A percentile compares a stretch with the other conserved stretches of the same genome.
Evolutionary conservation across 2,888 invertebrate genomes (phyloP).

Genomic region (Torymus tubicola): DNA sequence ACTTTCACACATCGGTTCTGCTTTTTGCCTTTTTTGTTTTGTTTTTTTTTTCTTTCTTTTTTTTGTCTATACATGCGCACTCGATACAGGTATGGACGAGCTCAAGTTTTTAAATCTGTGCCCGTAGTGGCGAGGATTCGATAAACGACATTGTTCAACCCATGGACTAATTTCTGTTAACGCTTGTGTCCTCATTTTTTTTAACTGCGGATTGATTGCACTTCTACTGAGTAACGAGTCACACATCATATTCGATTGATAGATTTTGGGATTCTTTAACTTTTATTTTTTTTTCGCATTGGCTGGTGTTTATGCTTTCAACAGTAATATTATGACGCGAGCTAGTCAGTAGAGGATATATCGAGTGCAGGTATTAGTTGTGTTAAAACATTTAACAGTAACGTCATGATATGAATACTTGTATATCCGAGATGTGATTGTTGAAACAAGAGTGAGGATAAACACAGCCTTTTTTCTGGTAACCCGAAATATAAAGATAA

Average conservation of each 20-base stretch:
- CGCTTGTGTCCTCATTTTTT: conserved; percentile 21
- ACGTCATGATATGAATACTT: conserved; percentile 3
- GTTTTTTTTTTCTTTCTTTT: conserved; percentile 34
- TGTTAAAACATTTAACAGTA: conserved; percentile 50
- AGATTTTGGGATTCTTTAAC: conserved; percentile 2
- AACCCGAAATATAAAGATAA: conserved; percentile 24
- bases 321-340: too few relatives aligned
- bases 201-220: conserved; percentile 22
- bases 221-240: conserved; percentile 51
- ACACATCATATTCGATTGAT: conserved; percentile 28
- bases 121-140: neutral
- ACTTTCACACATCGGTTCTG: conserved; percentile 43
- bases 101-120: too few relatives aligned
- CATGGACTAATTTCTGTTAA: conserved; percentile 15
- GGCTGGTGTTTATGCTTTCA: conserved; percentile 33
- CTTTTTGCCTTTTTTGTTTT: conserved; percentile 29
- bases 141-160: conserved; percentile 16
- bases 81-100: conserved; percentile 1
- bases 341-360: neutral
- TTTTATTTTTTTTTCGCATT: conserved; percentile 12
- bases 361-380: conserved; percentile 27
- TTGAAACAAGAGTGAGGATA: conserved; percentile 33
- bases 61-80: conserved; percentile 27
- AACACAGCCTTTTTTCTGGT: conserved; percentile 53
- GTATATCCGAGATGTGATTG: conserved; percentile 19